A percentile compares a stretch with the other conserved stretches of the same genome.
Evolutionary conservation across 2,113 vertebrate genomes (phyloP).

Genomic region (Seriola dumerili): DNA sequence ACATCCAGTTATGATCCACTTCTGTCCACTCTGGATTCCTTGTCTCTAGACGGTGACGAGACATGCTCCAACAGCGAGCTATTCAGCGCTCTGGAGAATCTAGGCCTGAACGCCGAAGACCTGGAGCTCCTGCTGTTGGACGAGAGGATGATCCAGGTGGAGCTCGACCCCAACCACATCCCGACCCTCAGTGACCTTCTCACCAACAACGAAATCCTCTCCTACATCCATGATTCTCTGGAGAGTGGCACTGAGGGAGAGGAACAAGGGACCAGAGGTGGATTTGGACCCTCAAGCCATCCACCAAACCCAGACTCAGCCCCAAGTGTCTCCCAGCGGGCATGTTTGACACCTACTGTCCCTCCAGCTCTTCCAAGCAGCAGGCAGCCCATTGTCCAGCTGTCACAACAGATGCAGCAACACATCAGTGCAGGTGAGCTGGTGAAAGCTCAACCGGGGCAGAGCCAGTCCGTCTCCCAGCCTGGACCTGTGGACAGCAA

Average conservation of each 20-base stretch:
- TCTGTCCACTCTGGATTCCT: constrained; percentile 81
- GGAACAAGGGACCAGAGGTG: background rate
- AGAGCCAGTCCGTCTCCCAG: background rate
- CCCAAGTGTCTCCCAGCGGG: constrained; percentile 12
- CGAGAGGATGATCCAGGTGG: constrained; percentile 86
- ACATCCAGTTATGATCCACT: constrained; percentile 75
- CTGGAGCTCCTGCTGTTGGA: constrained; percentile 87
- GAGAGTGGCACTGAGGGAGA: background rate
- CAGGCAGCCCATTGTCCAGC: constrained; percentile 48
- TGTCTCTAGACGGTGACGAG: constrained; percentile 78
- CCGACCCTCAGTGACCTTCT: constrained; percentile 71
- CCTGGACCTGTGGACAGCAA: background rate
- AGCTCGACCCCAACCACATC: constrained; percentile 69
- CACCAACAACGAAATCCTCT: constrained; percentile 81
- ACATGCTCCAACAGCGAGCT: constrained; percentile 84
- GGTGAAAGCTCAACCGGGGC: constrained; percentile 14
- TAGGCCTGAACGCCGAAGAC: constrained; percentile 84
- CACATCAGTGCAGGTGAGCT: constrained; percentile 45
- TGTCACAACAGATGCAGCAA: constrained; percentile 76
- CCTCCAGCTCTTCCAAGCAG: constrained; percentile 22
- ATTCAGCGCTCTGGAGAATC: constrained; percentile 82
- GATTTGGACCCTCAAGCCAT: background rate
- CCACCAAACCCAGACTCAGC: constrained; percentile 5
- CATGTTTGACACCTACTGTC: background rate
- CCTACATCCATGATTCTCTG: constrained; percentile 76